Evolutionary conservation across 92 coral and sea anemone genomes (phyloP).

Genomic region (Ricordea florida): DNA sequence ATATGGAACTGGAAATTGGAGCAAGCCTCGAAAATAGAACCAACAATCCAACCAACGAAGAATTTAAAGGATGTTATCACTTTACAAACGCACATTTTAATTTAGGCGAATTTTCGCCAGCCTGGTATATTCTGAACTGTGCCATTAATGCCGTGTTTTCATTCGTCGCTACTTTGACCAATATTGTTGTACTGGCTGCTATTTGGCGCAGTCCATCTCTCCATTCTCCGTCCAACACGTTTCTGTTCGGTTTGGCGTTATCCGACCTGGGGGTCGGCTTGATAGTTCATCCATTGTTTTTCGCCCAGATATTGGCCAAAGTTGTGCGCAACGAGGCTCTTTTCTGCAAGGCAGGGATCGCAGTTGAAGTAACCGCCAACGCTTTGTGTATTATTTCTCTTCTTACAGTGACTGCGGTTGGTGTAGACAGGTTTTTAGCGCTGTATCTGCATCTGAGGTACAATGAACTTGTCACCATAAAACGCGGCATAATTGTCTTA

Average conservation of each 20-base stretch:
- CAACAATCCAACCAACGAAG: too few relatives aligned
- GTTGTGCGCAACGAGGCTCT: neutral
- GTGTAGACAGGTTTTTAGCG: conserved; percentile 36
- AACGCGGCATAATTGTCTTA: neutral
- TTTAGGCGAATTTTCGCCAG: neutral
- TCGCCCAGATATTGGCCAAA: neutral
- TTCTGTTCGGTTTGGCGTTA: conserved; percentile 23
- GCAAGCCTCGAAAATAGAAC: too few relatives aligned
- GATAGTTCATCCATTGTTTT: conserved; percentile 13
- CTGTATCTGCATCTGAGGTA: conserved; percentile 29
- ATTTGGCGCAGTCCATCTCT: conserved; percentile 11
- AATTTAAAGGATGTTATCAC: too few relatives aligned
- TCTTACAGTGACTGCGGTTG: conserved; percentile 23
- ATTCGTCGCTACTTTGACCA: neutral
- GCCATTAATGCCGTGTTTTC: neutral
- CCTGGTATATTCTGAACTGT: conserved; percentile 3
- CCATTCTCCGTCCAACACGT: conserved; percentile 26
- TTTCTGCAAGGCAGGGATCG: conserved; percentile 30
- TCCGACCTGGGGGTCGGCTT: conserved; percentile 39
- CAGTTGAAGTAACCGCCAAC: conserved; percentile 5
- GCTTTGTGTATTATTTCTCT: conserved; percentile 27
- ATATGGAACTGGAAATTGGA: too few relatives aligned
- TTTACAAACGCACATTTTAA: neutral
- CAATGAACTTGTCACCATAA: conserved; percentile 7
- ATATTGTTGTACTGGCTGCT: conserved; percentile 2